phyloP scores from a whole-genome alignment of 2,113 vertebrate species.

The Caranx ignobilis region DNA sequence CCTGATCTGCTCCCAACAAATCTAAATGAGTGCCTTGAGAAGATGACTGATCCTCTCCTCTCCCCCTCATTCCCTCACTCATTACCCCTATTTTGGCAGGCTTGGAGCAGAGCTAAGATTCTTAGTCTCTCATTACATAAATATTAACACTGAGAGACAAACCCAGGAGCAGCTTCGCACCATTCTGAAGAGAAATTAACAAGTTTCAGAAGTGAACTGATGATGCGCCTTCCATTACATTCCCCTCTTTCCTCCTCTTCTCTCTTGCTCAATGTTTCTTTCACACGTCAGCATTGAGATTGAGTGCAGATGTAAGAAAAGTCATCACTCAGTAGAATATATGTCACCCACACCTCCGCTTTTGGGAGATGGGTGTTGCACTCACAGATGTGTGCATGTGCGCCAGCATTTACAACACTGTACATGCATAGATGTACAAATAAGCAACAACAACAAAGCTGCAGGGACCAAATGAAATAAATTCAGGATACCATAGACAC shows the following conservation, averaged over 20 bases:
- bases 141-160: slow-evolving; percentile 65
- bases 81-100: slow-evolving; percentile 35
- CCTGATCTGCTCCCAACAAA: slow-evolving; percentile 5
- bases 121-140: slow-evolving; percentile 59
- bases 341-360: slow-evolving; percentile 6
- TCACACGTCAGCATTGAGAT: slow-evolving; percentile 37
- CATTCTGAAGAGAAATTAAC: slow-evolving; percentile 46
- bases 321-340: slow-evolving; percentile 44
- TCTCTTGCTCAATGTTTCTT: slow-evolving; percentile 26
- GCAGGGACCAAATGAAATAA: slow-evolving; percentile 12
- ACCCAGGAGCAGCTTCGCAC: slow-evolving; percentile 45
- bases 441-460: slow-evolving; percentile 8
- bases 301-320: slow-evolving; percentile 60
- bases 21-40: background rate
- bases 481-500: slow-evolving; percentile 21
- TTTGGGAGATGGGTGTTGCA: background rate
- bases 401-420: background rate
- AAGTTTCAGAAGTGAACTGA: slow-evolving; percentile 27
- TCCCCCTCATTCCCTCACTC: background rate
- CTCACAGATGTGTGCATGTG: slow-evolving; percentile 11
- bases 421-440: slow-evolving; percentile 19
- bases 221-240: background rate
- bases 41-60: slow-evolving; percentile 37
- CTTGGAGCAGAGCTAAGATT: slow-evolving; percentile 29
- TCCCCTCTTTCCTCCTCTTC: slow-evolving; percentile 10